These are phyloP conservation scores for Sinonovacula constricta DNA, from an alignment of 1,140 invertebrate species.

Conservation along the genomic window DNA sequence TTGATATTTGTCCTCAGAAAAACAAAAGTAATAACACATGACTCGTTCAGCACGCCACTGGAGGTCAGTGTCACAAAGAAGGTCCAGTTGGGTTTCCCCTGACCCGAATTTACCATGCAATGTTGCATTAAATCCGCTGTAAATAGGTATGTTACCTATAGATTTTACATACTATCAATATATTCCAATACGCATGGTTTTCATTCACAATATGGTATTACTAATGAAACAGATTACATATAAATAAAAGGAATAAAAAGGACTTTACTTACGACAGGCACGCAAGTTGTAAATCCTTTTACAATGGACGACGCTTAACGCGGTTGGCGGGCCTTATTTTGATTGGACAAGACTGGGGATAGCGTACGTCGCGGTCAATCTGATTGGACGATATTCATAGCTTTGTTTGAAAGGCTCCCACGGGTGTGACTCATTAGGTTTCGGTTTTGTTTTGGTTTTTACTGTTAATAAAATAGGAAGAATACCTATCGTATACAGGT, in stretches of 20 bases:
- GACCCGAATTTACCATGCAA: background rate
- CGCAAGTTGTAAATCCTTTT: constrained; percentile 5
- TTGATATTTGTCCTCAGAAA: too few relatives aligned
- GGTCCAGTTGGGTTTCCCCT: too few relatives aligned
- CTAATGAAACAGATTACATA: background rate
- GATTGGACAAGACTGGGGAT: constrained; percentile 21
- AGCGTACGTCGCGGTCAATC: too few relatives aligned
- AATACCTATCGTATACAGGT: too few relatives aligned
- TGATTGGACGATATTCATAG: too few relatives aligned
- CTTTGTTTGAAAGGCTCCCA: too few relatives aligned
- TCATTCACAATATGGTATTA: constrained; percentile 8
- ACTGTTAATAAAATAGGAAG: too few relatives aligned
- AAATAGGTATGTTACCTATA: background rate
- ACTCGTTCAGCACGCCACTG: too few relatives aligned
- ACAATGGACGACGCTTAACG: constrained; percentile 44
- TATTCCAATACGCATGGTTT: background rate
- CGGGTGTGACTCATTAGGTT: too few relatives aligned
- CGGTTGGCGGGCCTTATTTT: constrained; percentile 54
- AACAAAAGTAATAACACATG: too few relatives aligned
- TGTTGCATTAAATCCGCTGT: background rate
- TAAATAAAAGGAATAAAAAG: constrained; percentile 14
- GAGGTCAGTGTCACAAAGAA: too few relatives aligned
- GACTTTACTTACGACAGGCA: constrained; percentile 7
- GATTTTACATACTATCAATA: background rate
- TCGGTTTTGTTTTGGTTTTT: too few relatives aligned